Evolutionary conservation across 2,888 invertebrate species (phyloP), one percentile per base, ranked within the genome.

Genomic region (Unio pictorum): DNA sequence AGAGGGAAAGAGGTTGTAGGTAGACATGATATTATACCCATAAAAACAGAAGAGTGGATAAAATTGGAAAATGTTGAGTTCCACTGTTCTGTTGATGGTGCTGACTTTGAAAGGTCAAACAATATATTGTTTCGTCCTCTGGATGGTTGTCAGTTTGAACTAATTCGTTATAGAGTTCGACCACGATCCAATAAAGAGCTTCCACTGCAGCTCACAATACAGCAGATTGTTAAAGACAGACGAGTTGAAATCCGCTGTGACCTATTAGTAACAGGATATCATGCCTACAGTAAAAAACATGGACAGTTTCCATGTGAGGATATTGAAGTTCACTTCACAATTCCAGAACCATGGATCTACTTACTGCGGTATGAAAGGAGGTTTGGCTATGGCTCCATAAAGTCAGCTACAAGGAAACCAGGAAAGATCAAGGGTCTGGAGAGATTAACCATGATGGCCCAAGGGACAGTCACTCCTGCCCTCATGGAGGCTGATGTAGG

Each of bases 271-370:
- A 98, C 99, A 1, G 98, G 98, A 57, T 99, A 98, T 91, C 96
- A 97, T 67, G 97, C 97, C 68, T 94, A 97, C 67, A 97, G 97
- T 70, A 94, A 98, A 83, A 96, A 97, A 91, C 92, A 97, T 78
- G 97, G 98, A 0, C 98, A 98, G 91, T 91, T 91, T 69, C 89
- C 90, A 0, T 90, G 90, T 81, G 89, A 89, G 77, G 98, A 99
- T 91, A 98, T 99, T 55, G 94, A 95, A 90, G 95, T 99, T 69
- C 80, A 91, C 18, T 91, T 99, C 90, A 99, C 99, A 20, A 96
- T 99, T 85, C 99, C 99, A 28, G 99, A 99, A 91, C 96, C 96
- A 88, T 99, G 99, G 99, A 98, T 99, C 87, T 99, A 99, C 91
- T 92, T 99, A 87, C 99, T 99, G 92, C 93, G 99, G 74, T 97